phyloP scores from a whole-genome alignment of 2,113 vertebrate genomes.

The Zosterops borbonicus region DNA sequence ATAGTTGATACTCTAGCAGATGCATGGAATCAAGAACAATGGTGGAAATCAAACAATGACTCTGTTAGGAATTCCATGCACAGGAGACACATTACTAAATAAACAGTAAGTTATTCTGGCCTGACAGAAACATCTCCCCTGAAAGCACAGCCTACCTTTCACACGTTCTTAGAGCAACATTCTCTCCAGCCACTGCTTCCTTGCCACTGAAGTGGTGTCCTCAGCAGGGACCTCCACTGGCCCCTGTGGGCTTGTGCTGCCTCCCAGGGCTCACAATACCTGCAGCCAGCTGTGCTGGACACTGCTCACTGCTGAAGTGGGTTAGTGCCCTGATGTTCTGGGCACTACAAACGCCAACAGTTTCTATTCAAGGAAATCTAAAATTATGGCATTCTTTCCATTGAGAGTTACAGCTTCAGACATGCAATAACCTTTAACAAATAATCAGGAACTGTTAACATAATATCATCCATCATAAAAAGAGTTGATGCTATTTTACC shows the following conservation, averaged over 20 bases:
- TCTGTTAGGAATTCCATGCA: not conserved
- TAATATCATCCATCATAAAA: not conserved
- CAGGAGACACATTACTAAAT: not conserved
- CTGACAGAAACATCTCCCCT: not conserved
- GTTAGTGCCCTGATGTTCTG: not conserved
- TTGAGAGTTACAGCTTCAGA: not conserved
- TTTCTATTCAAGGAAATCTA: not conserved
- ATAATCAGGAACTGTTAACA: not conserved
- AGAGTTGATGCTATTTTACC: not conserved
- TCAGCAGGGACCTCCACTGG: not conserved
- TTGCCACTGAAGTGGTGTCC: not conserved
- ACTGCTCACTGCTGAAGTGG: not conserved
- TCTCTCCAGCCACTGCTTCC: not conserved
- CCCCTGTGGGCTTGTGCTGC: not conserved
- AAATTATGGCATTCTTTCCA: slow-evolving; percentile 36
- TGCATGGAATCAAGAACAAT: not conserved
- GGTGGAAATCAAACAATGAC: not conserved
- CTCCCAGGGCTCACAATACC: too few relatives aligned
- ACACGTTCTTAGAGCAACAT: not conserved
- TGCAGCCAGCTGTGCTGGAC: not conserved
- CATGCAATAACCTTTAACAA: not conserved
- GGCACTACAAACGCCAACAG: not conserved
- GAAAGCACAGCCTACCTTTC: not conserved
- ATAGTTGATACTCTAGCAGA: not conserved
- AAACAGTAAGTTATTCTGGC: not conserved